Evolutionary conservation across 2,888 invertebrate species (phyloP).

Genomic region (Dryobota labecula): DNA sequence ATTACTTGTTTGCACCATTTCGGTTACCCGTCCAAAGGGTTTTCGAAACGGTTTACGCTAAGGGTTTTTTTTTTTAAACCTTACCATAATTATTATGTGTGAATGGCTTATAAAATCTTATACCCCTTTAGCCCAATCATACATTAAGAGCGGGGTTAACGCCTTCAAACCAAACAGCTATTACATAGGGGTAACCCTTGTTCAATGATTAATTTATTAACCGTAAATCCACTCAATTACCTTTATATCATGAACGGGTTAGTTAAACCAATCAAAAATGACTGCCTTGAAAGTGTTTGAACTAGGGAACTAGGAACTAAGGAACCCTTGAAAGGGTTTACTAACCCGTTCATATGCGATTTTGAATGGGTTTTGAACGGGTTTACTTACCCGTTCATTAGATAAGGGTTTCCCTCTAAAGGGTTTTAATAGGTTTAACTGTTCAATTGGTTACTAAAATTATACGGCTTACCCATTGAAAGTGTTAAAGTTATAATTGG

Average conservation of each 20-base stretch:
- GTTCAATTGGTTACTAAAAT: background rate
- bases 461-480: background rate
- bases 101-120: background rate
- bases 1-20: conserved; percentile 11
- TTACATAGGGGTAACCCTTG: background rate
- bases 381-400: background rate
- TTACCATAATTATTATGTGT: background rate
- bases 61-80: background rate
- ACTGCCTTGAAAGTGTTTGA: background rate
- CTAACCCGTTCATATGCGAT: too few species aligned
- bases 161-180: background rate
- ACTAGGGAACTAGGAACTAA: too few species aligned
- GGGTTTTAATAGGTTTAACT: background rate
- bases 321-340: background rate
- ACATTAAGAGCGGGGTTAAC: background rate
- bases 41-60: background rate
- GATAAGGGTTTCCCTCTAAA: background rate
- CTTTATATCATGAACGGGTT: background rate
- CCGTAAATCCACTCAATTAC: too few species aligned
- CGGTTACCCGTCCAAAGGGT: background rate
- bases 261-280: background rate
- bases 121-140: background rate
- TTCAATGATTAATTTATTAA: background rate
- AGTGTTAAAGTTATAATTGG: background rate
- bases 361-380: background rate